Evolutionary conservation across 1,140 invertebrate species (phyloP).

Genomic region (Drosophila auraria): DNA sequence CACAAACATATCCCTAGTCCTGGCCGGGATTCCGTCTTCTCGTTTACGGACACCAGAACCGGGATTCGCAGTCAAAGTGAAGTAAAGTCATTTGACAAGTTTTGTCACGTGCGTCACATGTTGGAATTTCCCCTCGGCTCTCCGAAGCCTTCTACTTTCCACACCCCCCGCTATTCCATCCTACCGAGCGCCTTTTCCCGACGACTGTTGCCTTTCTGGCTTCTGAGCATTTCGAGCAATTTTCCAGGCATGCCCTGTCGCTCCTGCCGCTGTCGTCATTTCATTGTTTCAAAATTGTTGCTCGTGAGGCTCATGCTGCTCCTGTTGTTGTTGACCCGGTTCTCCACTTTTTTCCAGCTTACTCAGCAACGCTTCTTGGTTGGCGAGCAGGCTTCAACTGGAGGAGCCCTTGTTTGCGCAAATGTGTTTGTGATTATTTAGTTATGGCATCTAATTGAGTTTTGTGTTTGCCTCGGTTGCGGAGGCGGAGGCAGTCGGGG

Average conservation of each 20-base stretch:
- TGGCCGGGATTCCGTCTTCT: conserved; percentile 26
- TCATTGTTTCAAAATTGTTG: conserved; percentile 61
- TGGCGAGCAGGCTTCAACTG: conserved; percentile 42
- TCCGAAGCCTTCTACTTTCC: not conserved
- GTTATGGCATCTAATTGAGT: conserved; percentile 83
- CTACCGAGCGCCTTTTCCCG: conserved; percentile 3
- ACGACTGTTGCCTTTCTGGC: conserved; percentile 24
- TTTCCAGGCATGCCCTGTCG: conserved; percentile 66
- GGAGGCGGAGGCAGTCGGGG: not conserved
- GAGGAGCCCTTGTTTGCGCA: conserved; percentile 64
- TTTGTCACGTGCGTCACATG: conserved; percentile 83
- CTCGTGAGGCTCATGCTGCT: conserved; percentile 35
- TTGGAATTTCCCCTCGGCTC: conserved; percentile 56
- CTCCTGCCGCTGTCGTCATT: conserved; percentile 57
- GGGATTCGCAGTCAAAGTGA: conserved; percentile 66
- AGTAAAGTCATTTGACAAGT: conserved; percentile 82
- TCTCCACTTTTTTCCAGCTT: conserved; percentile 22
- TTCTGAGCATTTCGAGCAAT: conserved; percentile 72
- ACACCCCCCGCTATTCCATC: not conserved
- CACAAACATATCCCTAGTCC: conserved; percentile 30
- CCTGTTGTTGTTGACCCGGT: conserved; percentile 61
- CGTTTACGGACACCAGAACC: conserved; percentile 54
- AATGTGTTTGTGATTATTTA: conserved; percentile 84
- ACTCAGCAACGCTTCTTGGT: conserved; percentile 24
- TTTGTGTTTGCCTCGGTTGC: conserved; percentile 57